These are phyloP conservation scores for Pachypeltis micranthus DNA, from an alignment of 1,140 invertebrate species.

Conservation along the genomic window DNA sequence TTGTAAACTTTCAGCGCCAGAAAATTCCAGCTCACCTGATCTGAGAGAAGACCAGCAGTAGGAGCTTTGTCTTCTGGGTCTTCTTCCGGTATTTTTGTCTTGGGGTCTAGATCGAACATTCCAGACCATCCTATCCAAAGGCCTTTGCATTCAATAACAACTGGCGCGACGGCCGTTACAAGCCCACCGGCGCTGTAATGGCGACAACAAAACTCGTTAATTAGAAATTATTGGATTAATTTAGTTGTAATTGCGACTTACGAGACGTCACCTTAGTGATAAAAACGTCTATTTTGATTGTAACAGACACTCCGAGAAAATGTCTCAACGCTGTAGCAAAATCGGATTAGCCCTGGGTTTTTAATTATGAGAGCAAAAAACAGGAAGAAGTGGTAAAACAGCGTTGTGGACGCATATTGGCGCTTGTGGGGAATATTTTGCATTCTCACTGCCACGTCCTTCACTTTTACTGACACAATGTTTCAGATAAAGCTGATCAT, in stretches of 20 bases:
- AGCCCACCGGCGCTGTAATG: conserved; percentile 67
- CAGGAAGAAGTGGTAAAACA: too few species aligned
- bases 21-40: conserved; percentile 54
- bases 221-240: background rate
- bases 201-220: conserved; percentile 10
- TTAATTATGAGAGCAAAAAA: too few species aligned
- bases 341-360: too few species aligned
- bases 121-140: conserved; percentile 86
- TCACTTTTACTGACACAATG: too few species aligned
- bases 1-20: too few species aligned
- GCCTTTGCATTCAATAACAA: conserved; percentile 70
- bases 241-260: too few species aligned
- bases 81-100: conserved; percentile 66
- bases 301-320: too few species aligned
- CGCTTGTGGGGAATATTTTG: too few species aligned
- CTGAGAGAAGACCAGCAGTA: conserved; percentile 67
- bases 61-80: conserved; percentile 71
- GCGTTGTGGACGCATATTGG: too few species aligned
- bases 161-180: conserved; percentile 79
- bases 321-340: too few species aligned
- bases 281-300: background rate
- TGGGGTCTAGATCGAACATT: conserved; percentile 57
- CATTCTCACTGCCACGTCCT: too few species aligned
- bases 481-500: too few species aligned
- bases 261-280: background rate